Evolutionary conservation across 2,888 invertebrate genomes (phyloP), one percentile per base, ranked within the genome.

Genomic region (Willowsia nigromaculata): DNA sequence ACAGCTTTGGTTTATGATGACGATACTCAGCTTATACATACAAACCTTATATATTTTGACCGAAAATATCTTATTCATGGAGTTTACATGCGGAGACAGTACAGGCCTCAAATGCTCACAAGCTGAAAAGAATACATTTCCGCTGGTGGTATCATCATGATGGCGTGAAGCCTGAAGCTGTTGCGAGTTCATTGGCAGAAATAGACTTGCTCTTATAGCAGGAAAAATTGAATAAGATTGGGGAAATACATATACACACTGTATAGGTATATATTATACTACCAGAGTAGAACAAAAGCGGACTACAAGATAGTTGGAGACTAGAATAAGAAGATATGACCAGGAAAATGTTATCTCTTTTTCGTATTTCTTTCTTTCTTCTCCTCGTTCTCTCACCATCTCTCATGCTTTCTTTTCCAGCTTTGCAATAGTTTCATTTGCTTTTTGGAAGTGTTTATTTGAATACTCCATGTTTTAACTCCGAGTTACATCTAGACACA

Each of bases 141-240:
- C 65, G 65, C 65, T 65, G 33, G 65, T 65, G 65, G 65, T 22
- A 33, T 37, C 18, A 65, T 65, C 37, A 50, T 18, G 50, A 37
- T 65, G 65, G 65, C 37, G n/a, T 33, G n/a, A 37, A 65, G 65
- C 65, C 65, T 65, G 37, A n/a, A 65, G 65, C 65, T n/a, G n/a
- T 65, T 65, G 33, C 37, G 33, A 37, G 33, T 65, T 65, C 65
- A 65, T 37, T 65, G 65, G 65, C 33, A 65, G 65, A 18, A n/a
- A 15, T 9, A 18, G 37, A n/a, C 33, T 25, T 65, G 11, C 59
- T 65, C 18, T n/a, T 65, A 18, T 65, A 59, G 37, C 37, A 65
- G 37, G 33, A 65, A 65, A 65, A 65, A 65, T 65, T 65, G 65
- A 65, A 65, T 33, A 65, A 65, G n/a, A 15, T 65, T 37, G 37